Evolutionary conservation across 2,113 vertebrate species (phyloP).

Genomic region (Gymnarchus niloticus): DNA sequence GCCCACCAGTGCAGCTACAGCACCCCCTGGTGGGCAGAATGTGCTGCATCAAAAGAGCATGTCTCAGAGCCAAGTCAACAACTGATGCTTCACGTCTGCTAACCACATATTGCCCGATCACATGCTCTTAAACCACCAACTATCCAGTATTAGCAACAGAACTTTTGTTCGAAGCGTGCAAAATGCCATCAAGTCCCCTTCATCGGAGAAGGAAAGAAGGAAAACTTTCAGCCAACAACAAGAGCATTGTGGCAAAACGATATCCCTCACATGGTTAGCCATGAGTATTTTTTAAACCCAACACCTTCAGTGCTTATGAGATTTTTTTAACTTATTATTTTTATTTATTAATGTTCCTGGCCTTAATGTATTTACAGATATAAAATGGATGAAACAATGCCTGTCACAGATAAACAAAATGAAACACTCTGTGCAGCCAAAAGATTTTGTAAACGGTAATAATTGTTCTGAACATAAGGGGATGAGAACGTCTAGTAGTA

Average conservation of each 20-base stretch:
- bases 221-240: conserved; percentile 40
- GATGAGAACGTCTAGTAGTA: conserved; percentile 42
- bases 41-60: conserved; percentile 65
- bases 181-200: conserved; percentile 32
- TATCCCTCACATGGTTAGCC: conserved; percentile 40
- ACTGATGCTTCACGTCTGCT: conserved; percentile 58
- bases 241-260: conserved; percentile 43
- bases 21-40: conserved; percentile 41
- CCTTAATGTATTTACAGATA: conserved; percentile 79
- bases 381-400: conserved; percentile 42
- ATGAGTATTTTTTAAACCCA: conserved; percentile 63
- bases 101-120: not conserved
- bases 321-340: conserved; percentile 66
- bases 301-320: conserved; percentile 75
- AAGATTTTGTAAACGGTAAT: conserved; percentile 40
- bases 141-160: conserved; percentile 5
- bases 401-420: conserved; percentile 38
- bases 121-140: not conserved
- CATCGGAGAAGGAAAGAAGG: conserved; percentile 29
- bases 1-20: conserved; percentile 58
- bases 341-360: conserved; percentile 69
- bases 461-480: conserved; percentile 47
- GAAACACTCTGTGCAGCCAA: conserved; percentile 41
- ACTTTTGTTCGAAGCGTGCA: conserved; percentile 9
- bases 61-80: conserved; percentile 73